phyloP scores from a whole-genome alignment of 2,888 invertebrate species.

The Acanthopleura granulata region DNA sequence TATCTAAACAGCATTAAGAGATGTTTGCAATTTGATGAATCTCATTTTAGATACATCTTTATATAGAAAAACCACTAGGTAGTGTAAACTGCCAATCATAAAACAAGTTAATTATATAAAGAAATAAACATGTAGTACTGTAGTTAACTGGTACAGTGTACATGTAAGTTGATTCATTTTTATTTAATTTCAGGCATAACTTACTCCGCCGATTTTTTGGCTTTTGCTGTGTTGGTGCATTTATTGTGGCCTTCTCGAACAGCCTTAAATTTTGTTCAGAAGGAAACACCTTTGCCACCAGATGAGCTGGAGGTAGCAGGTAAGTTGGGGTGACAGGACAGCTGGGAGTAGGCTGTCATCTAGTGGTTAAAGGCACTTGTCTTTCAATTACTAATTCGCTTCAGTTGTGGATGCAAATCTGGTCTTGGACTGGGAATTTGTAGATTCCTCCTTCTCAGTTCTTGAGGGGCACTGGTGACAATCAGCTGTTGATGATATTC shows the following conservation, averaged over 20 bases:
- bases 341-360: too few species aligned
- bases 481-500: too few species aligned
- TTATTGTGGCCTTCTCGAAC: conserved; percentile 95
- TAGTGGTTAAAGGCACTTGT: not conserved
- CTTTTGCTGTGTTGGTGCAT: conserved; percentile 95
- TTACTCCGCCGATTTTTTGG: conserved; percentile 94
- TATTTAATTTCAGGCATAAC: conserved; percentile 81
- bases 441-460: too few species aligned
- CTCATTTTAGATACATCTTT: too few species aligned
- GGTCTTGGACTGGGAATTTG: too few species aligned
- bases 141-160: not conserved
- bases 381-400: not conserved
- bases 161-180: conserved; percentile 40
- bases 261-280: conserved; percentile 83
- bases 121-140: not conserved
- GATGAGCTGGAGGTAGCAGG: conserved; percentile 60
- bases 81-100: too few species aligned
- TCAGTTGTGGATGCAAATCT: not conserved
- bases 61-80: too few species aligned
- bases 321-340: not conserved
- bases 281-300: conserved; percentile 48
- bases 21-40: too few species aligned
- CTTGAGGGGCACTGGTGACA: too few species aligned
- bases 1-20: too few species aligned
- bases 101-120: too few species aligned